Base-by-base conservation (phyloP, 1,140 invertebrate species). In the Anthonomus grandis region DNA sequence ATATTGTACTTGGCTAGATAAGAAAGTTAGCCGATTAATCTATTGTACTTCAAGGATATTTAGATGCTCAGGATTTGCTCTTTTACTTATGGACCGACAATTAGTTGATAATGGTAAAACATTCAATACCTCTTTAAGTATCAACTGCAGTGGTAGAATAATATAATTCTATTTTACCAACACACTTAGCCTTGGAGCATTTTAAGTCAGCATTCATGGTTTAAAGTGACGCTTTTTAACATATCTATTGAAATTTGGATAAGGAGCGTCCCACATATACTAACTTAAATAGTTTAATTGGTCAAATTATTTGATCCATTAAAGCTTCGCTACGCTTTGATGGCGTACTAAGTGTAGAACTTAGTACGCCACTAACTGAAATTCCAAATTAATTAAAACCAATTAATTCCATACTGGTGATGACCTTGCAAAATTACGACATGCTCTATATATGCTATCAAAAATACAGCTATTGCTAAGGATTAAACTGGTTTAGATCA, bases 141-240 rank as follows among this genome's bases (percentile, higher is more conserved):
- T 87, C 88, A n/a, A 90, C 89, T 1, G 91, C 91, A 24, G 91
- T 93, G 3, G 91, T 93, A 1, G 91, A 94, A 72, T 91, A 91
- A 1, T 94, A 94, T 78, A 94, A 92, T 74, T 89, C 89, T 0
- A 89, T 91, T 65, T 74, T 91, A 42, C 88, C 86, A 17, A 88
- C 86, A 4, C 87, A 88, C 67, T 89, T 83, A 57, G 90, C 82
- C 56, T 75, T 91, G 60, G 90, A 92, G 72, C 89, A 93, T 74
- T 91, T 86, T 0, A 89, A 90, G 70, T 90, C 88, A 61, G 87
- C 89, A 10, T 93, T 93, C 73, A 92, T 92, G 89, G 89, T 92
- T 15, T 87, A 91, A 70, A 86, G 90, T 69, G 89, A 92, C 71
- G 89, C 89, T 36, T 93, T 94, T 68, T 95, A 93, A 64, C 90